Evolutionary conservation across 2,113 vertebrate genomes (phyloP).

Genomic region (Cebidichthys violaceus): DNA sequence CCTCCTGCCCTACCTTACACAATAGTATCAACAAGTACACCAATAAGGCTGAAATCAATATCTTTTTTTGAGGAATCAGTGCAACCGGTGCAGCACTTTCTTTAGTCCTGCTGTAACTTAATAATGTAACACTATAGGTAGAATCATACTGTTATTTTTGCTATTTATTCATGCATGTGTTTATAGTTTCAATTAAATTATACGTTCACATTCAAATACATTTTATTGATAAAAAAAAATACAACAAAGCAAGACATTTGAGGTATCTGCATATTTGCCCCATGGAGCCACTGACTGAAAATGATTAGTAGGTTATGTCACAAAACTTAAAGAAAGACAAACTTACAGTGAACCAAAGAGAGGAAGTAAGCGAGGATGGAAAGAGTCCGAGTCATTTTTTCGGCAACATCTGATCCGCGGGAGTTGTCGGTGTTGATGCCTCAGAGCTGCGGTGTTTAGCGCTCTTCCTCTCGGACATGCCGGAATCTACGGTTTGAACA

Average conservation of each 20-base stretch:
- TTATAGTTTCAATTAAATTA: not conserved
- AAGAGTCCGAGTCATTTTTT: slow-evolving; percentile 75
- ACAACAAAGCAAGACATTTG: not conserved
- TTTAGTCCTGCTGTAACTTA: slow-evolving; percentile 7
- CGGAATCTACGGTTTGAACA: slow-evolving; percentile 23
- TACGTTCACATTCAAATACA: not conserved
- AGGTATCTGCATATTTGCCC: not conserved
- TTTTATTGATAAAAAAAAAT: not conserved
- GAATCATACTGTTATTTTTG: not conserved
- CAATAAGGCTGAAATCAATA: slow-evolving; percentile 10
- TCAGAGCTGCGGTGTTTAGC: slow-evolving; percentile 37
- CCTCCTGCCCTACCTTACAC: no score
- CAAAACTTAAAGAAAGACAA: slow-evolving; percentile 7
- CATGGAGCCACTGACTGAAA: not conserved
- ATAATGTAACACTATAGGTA: slow-evolving; percentile 18
- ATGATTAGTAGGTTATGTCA: not conserved
- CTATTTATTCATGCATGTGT: not conserved
- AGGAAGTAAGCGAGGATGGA: slow-evolving; percentile 71
- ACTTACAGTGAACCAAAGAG: slow-evolving; percentile 79
- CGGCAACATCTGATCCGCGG: slow-evolving; percentile 64
- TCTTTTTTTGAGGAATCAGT: slow-evolving; percentile 30
- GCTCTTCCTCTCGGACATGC: slow-evolving; percentile 55
- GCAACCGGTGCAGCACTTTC: slow-evolving; percentile 8
- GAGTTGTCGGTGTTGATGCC: slow-evolving; percentile 32
- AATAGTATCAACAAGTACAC: slow-evolving; percentile 41